phyloP scores from a whole-genome alignment of 1,140 invertebrate species.

The Samia ricini region DNA sequence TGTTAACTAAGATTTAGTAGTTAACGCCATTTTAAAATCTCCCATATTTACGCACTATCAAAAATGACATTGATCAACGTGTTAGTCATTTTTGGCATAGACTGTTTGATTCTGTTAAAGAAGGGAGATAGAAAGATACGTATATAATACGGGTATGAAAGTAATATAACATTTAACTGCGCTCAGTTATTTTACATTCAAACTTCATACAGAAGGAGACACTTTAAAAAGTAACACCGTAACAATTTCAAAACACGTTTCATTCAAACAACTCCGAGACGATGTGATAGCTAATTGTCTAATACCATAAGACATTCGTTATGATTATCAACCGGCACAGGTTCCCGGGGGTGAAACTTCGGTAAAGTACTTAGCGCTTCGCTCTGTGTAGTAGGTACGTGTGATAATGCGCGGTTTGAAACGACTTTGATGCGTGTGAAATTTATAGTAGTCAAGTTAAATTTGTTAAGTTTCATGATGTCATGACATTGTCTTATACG shows the following conservation, averaged over 20 bases:
- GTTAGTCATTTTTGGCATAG: too few relatives aligned
- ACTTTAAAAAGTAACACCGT: neutral
- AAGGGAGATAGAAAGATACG: too few relatives aligned
- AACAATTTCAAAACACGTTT: neutral
- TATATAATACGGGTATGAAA: too few relatives aligned
- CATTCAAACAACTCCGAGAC: slow-evolving; percentile 25
- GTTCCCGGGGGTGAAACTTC: slow-evolving; percentile 37
- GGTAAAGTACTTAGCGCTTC: slow-evolving; percentile 36
- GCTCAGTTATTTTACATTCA: neutral
- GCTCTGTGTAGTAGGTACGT: neutral
- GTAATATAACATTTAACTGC: neutral
- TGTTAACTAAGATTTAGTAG: too few relatives aligned
- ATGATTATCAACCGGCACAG: slow-evolving; percentile 46
- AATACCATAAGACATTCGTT: slow-evolving; percentile 52
- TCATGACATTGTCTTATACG: neutral
- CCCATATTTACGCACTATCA: too few relatives aligned
- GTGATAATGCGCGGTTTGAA: neutral
- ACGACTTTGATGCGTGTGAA: slow-evolving; percentile 4
- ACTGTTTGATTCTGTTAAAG: too few relatives aligned
- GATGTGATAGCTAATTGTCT: slow-evolving; percentile 41
- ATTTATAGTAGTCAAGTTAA: neutral
- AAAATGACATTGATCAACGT: too few relatives aligned
- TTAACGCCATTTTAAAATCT: too few relatives aligned
- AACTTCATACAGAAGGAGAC: neutral
- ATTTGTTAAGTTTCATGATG: neutral